A percentile compares a stretch with the other conserved stretches of the same genome.
Conservation (phyloP, 2,113 vertebrate species). For the Sylvietta virens region DNA sequence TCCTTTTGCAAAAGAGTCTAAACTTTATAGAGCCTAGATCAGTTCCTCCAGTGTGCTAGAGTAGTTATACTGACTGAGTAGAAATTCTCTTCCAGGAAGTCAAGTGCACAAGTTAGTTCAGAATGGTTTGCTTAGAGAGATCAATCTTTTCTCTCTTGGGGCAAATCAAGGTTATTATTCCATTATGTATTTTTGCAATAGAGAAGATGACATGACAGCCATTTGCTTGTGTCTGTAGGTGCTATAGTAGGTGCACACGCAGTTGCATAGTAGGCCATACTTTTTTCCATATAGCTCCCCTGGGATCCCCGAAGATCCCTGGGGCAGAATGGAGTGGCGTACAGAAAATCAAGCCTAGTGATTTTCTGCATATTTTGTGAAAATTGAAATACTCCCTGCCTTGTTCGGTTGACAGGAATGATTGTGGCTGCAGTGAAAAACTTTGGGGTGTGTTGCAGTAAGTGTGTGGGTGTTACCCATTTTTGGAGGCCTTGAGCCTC, state of each 20-base stretch:
- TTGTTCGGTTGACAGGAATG: neutral
- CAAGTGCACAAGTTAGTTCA: neutral
- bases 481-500: neutral
- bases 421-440: neutral
- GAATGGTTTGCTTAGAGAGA: neutral
- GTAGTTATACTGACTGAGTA: neutral
- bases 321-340: neutral
- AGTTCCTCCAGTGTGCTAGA: neutral
- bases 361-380: neutral
- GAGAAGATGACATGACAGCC: neutral
- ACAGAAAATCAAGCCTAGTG: neutral
- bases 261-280: accelerated
- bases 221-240: neutral
- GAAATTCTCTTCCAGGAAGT: neutral
- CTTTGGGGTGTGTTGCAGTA: neutral
- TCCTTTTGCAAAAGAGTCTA: neutral
- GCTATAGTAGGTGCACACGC: neutral
- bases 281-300: neutral
- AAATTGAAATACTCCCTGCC: neutral
- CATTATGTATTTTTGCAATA: neutral
- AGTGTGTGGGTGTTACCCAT: neutral
- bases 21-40: neutral
- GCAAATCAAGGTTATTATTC: neutral
- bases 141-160: neutral
- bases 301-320: neutral